Conservation (phyloP, 1,140 invertebrate genomes). For the Calephelis nemesis region DNA sequence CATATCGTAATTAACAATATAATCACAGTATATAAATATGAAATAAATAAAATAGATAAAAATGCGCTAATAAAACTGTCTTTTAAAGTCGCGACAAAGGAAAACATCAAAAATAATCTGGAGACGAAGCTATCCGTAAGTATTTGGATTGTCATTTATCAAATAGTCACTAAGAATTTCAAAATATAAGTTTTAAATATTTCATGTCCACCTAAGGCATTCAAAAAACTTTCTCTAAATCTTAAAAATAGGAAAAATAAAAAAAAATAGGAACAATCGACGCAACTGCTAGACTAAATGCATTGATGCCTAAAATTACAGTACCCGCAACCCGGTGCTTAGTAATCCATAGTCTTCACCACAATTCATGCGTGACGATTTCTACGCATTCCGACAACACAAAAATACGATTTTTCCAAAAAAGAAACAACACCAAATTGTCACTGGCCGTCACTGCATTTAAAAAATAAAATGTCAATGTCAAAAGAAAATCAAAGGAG, state of each 20-base stretch:
- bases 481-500: slow-evolving; percentile 24
- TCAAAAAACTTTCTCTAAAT: slow-evolving; percentile 19
- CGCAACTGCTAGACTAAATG: slow-evolving; percentile 50
- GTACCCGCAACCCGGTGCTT: slow-evolving; percentile 45
- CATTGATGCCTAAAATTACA: slow-evolving; percentile 55
- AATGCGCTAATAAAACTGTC: too few relatives aligned
- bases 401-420: slow-evolving; percentile 20
- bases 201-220: not conserved
- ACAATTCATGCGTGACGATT: slow-evolving; percentile 51
- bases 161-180: not conserved
- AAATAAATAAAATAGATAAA: too few relatives aligned
- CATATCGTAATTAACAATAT: too few relatives aligned
- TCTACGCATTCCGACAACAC: slow-evolving; percentile 48
- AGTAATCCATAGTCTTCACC: slow-evolving; percentile 40
- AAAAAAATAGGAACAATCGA: slow-evolving; percentile 28
- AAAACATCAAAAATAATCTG: too few relatives aligned
- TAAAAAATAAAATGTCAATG: slow-evolving; percentile 31
- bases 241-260: slow-evolving; percentile 30
- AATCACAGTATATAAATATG: too few relatives aligned
- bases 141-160: not conserved
- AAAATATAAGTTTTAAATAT: not conserved
- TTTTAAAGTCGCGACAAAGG: too few relatives aligned
- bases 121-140: too few relatives aligned
- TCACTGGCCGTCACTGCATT: slow-evolving; percentile 21
- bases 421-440: slow-evolving; percentile 25